Conservation (phyloP, 2,113 vertebrate genomes). For the Desmodus rotundus region DNA sequence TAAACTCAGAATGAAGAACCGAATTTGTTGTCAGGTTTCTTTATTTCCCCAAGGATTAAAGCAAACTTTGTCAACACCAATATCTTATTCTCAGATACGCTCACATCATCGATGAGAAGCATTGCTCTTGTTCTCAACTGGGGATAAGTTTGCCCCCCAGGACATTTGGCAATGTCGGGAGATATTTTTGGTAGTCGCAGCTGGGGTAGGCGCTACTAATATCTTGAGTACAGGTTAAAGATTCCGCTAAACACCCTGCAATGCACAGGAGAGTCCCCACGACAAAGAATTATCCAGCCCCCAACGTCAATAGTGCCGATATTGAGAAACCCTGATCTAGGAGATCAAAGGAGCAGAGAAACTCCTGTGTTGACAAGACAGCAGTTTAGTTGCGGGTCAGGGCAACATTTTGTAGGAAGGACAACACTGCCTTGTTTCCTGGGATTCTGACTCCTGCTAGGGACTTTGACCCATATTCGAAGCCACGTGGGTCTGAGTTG, state of each 20-base stretch:
- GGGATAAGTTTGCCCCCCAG: neutral
- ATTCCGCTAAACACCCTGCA: neutral
- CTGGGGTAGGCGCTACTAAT: neutral
- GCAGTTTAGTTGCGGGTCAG: neutral
- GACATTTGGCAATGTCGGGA: neutral
- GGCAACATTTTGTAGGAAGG: neutral
- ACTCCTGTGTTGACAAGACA: neutral
- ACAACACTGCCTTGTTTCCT: neutral
- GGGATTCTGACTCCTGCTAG: neutral
- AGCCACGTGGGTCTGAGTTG: neutral
- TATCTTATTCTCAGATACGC: neutral
- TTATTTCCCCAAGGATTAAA: neutral
- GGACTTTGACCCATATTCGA: neutral
- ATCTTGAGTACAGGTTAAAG: neutral
- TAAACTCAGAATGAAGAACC: neutral
- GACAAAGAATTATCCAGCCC: neutral
- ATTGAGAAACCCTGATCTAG: neutral
- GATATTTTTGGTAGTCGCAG: neutral
- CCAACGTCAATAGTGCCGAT: neutral
- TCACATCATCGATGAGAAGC: neutral
- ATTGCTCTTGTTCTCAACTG: neutral
- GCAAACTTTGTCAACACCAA: neutral
- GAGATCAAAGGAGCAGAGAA: neutral
- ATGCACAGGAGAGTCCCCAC: neutral
- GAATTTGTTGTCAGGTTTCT: neutral